phyloP scores from a whole-genome alignment of 2,888 invertebrate genomes.

The Nowickia ferox region DNA sequence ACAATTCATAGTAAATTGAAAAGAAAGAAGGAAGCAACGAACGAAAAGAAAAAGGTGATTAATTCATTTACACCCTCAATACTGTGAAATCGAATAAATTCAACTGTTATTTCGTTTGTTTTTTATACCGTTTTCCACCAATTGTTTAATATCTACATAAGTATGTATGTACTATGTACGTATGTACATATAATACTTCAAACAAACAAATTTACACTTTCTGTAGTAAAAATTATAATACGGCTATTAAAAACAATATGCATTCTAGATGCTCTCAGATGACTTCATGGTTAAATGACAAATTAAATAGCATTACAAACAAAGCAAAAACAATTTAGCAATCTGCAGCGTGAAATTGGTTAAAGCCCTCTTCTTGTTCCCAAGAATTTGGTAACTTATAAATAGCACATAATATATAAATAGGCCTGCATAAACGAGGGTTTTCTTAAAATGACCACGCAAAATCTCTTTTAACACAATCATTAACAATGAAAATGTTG shows the following conservation, averaged over 20 bases:
- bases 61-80: slow-evolving; percentile 58
- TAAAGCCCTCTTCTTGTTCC: neutral
- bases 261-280: slow-evolving; percentile 23
- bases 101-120: slow-evolving; percentile 61
- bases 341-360: slow-evolving; percentile 45
- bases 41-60: slow-evolving; percentile 39
- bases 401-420: neutral
- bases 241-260: slow-evolving; percentile 50
- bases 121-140: slow-evolving; percentile 37
- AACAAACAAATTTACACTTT: neutral
- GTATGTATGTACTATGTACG: too few relatives aligned
- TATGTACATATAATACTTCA: neutral
- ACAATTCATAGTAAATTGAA: slow-evolving; percentile 4
- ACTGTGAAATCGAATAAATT: slow-evolving; percentile 61
- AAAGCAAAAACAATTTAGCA: slow-evolving; percentile 23
- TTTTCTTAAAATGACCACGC: too few relatives aligned
- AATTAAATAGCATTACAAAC: slow-evolving; percentile 14
- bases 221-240: slow-evolving; percentile 31
- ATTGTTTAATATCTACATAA: slow-evolving; percentile 27
- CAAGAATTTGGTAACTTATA: neutral
- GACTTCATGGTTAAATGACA: slow-evolving; percentile 42
- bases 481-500: too few relatives aligned
- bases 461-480: too few relatives aligned
- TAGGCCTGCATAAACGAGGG: too few relatives aligned
- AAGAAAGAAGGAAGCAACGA: neutral